Percentiles rank a stretch among this genome's conserved stretches.
Conservation (phyloP, 1,140 invertebrate genomes). For the Drosophila saltans region DNA sequence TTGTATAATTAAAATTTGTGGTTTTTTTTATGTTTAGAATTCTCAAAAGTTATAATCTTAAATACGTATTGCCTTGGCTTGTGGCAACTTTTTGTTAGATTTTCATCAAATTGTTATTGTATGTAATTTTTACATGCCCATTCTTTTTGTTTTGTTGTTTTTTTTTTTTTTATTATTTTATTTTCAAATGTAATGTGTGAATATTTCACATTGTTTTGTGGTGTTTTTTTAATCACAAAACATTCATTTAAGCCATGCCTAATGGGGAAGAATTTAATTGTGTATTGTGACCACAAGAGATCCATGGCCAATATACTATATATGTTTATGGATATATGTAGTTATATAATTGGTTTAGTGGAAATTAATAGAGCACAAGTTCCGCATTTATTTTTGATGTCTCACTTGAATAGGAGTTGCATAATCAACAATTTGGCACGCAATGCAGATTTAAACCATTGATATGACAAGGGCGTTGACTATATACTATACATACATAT, state of each 20-base stretch:
- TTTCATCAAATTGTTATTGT: conserved; percentile 24
- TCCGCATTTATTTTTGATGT: conserved; percentile 40
- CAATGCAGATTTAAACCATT: conserved; percentile 57
- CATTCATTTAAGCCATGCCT: conserved; percentile 27
- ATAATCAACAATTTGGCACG: conserved; percentile 48
- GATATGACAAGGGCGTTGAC: conserved; percentile 41
- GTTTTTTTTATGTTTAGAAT: too few relatives aligned
- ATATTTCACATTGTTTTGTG: conserved; percentile 52
- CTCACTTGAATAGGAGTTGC: background rate
- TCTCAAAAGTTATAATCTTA: background rate
- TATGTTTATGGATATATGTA: background rate
- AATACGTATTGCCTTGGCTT: conserved; percentile 3
- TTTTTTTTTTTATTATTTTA: background rate
- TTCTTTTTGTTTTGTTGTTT: conserved; percentile 9
- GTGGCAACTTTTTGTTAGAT: conserved; percentile 28
- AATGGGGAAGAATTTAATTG: conserved; percentile 70
- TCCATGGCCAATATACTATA: conserved; percentile 53
- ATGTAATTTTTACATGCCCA: conserved; percentile 20
- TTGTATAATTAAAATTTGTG: too few relatives aligned
- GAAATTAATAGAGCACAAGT: conserved; percentile 40
- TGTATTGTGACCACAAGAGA: conserved; percentile 44
- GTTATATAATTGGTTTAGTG: conserved; percentile 47
- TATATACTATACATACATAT: background rate
- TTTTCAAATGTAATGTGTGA: conserved; percentile 62
- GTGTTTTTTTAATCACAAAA: conserved; percentile 36